Evolutionary conservation across 2,888 invertebrate species (phyloP).

Genomic region (Octodonta nipae): DNA sequence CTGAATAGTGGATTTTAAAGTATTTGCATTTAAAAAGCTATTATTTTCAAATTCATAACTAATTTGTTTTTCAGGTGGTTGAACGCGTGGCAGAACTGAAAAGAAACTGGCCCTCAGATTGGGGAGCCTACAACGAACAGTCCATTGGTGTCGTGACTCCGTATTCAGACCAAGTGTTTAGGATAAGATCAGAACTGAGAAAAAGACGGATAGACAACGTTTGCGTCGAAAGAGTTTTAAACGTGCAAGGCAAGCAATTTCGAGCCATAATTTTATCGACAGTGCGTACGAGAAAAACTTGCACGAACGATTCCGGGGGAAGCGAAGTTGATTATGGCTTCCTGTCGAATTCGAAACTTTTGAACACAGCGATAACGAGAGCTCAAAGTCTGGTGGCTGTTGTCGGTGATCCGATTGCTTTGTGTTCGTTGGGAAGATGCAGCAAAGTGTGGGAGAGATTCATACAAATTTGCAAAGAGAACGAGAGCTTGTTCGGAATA

Average conservation of each 20-base stretch:
- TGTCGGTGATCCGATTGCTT: conserved; percentile 70
- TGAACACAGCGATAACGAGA: conserved; percentile 71
- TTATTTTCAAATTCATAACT: too few species aligned
- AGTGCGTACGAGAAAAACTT: conserved; percentile 61
- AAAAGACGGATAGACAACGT: conserved; percentile 60
- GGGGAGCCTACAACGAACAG: conserved; percentile 62
- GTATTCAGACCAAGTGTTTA: conserved; percentile 66
- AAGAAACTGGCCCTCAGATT: conserved; percentile 58
- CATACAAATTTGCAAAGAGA: conserved; percentile 56
- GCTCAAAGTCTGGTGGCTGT: conserved; percentile 73
- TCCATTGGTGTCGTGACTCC: conserved; percentile 77
- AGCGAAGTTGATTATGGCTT: conserved; percentile 66
- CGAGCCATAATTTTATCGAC: conserved; percentile 69
- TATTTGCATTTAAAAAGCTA: too few species aligned
- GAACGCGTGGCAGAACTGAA: conserved; percentile 60
- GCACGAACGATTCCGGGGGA: conserved; percentile 37
- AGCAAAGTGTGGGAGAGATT: conserved; percentile 70
- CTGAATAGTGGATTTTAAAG: too few species aligned
- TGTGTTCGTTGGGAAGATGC: conserved; percentile 68
- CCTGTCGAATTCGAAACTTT: conserved; percentile 63
- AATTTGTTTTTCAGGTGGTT: too few species aligned
- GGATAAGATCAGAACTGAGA: conserved; percentile 62
- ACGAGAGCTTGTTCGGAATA: conserved; percentile 57
- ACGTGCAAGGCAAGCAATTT: conserved; percentile 80
- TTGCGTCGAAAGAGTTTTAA: conserved; percentile 68